Percentiles rank a stretch among this genome's conserved stretches.
phyloP scores from a whole-genome alignment of 2,113 vertebrate genomes.

The Rhinopomastus cyanomelas region DNA sequence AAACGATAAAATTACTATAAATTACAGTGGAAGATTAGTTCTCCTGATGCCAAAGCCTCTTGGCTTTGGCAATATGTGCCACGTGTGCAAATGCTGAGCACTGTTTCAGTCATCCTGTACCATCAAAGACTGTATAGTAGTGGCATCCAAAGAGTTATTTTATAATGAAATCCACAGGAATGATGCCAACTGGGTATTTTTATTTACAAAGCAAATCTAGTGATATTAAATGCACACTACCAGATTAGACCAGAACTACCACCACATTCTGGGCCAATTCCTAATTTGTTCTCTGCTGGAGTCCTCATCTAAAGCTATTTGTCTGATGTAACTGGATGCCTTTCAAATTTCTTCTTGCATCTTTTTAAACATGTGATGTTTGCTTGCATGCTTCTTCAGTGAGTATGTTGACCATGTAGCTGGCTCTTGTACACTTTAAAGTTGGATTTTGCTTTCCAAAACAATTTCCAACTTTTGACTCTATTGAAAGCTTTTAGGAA shows the following conservation, averaged over 20 bases:
- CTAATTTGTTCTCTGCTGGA: conserved; percentile 65
- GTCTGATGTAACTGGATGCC: background rate
- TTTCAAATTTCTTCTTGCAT: conserved; percentile 51
- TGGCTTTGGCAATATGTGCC: background rate
- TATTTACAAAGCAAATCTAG: background rate
- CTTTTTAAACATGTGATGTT: conserved; percentile 18
- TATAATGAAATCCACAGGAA: background rate
- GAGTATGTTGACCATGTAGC: conserved; percentile 30
- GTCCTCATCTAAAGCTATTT: conserved; percentile 37
- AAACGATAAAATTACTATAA: background rate
- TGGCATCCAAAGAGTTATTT: background rate
- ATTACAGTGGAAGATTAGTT: background rate
- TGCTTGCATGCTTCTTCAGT: conserved; percentile 3
- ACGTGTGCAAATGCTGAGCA: background rate
- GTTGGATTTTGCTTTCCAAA: conserved; percentile 24
- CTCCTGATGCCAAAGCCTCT: background rate
- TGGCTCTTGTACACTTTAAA: conserved; percentile 36
- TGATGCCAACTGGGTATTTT: background rate
- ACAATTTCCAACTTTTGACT: conserved; percentile 35
- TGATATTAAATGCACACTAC: background rate
- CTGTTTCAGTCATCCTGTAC: background rate
- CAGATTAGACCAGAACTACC: conserved; percentile 21
- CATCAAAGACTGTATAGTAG: background rate
- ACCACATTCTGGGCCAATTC: background rate
- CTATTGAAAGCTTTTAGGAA: conserved; percentile 8